Percentiles rank a stretch among this genome's conserved stretches.
Conservation (phyloP, 2,113 vertebrate genomes). For the Circaetus gallicus region DNA sequence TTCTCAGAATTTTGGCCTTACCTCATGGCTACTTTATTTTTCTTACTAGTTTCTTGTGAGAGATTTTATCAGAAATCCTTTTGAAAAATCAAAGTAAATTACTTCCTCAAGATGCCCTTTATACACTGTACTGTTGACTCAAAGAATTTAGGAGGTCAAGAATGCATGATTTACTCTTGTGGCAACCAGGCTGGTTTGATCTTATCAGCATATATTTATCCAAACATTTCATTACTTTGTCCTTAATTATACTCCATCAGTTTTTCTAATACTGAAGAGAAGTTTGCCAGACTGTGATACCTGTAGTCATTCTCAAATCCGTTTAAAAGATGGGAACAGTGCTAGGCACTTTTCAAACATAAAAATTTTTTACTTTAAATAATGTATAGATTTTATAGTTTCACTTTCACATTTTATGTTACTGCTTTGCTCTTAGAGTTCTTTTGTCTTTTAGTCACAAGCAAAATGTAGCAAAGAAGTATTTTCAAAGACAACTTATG, state of each 20-base stretch:
- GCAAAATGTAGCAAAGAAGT: not conserved
- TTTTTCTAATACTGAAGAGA: not conserved
- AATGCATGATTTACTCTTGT: not conserved
- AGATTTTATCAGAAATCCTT: slow-evolving; percentile 17
- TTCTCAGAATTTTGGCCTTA: not conserved
- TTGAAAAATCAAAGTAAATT: slow-evolving; percentile 33
- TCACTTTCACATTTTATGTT: not conserved
- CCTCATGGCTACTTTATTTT: not conserved
- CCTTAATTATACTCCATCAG: not conserved
- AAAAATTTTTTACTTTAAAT: not conserved
- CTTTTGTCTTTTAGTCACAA: not conserved
- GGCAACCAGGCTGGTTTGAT: not conserved
- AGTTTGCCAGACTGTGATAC: not conserved
- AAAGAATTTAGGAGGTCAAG: slow-evolving; percentile 7
- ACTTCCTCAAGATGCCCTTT: not conserved
- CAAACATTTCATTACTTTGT: not conserved
- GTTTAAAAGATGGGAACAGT: not conserved
- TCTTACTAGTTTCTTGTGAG: not conserved
- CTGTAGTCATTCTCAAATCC: not conserved
- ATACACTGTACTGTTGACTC: not conserved
- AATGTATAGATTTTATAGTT: not conserved
- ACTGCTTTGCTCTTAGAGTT: not conserved
- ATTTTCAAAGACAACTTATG: not conserved
- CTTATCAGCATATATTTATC: slow-evolving; percentile 5
- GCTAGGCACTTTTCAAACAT: not conserved